Conservation (phyloP, 2,113 vertebrate species). For the Lepus timidus region DNA sequence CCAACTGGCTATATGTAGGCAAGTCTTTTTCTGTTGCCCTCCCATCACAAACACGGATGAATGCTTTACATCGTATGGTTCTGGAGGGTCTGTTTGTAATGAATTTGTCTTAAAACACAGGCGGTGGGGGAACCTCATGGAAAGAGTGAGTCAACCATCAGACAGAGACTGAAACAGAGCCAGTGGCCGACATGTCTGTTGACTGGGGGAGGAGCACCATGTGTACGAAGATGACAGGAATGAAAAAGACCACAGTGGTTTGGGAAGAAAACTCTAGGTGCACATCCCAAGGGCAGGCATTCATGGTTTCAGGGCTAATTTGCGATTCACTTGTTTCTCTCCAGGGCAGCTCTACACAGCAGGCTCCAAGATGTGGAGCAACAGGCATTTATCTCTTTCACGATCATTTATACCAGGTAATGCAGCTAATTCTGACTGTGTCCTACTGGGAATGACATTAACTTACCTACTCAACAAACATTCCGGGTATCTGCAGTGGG, state of each 20-base stretch:
- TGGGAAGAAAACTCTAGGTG: not conserved
- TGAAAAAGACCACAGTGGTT: not conserved
- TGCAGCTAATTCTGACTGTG: not conserved
- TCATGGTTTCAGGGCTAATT: not conserved
- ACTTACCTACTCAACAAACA: not conserved
- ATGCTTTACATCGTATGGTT: not conserved
- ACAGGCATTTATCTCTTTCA: not conserved
- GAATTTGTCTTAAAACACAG: not conserved
- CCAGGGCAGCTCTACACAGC: not conserved
- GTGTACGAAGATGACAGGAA: not conserved
- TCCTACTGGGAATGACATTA: not conserved
- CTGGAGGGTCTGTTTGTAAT: not conserved
- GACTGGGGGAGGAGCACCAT: accelerated
- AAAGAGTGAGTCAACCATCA: not conserved
- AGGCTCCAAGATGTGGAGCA: not conserved
- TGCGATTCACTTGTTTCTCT: not conserved
- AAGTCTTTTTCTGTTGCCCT: not conserved
- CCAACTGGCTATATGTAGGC: too few relatives aligned
- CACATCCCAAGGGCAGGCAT: not conserved
- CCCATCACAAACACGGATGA: not conserved
- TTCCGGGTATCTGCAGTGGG: not conserved
- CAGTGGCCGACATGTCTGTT: not conserved
- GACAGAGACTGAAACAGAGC: not conserved
- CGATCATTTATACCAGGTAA: not conserved
- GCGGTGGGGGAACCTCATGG: not conserved